Evolutionary conservation across 2,888 invertebrate genomes (phyloP).

Genomic region (Protodeltote pygarga): DNA sequence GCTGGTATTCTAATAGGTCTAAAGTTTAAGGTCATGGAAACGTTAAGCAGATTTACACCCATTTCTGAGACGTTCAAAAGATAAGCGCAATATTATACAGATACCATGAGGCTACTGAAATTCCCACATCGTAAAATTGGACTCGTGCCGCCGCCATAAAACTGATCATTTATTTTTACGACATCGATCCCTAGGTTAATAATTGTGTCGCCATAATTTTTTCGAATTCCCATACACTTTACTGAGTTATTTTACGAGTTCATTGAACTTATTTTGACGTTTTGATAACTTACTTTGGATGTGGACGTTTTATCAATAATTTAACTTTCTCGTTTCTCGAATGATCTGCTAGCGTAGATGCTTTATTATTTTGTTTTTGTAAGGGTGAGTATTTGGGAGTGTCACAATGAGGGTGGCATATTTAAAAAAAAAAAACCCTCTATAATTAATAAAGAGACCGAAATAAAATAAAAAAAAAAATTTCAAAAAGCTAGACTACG

Average conservation of each 20-base stretch:
- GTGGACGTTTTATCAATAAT: constrained; percentile 8
- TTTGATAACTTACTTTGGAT: constrained; percentile 28
- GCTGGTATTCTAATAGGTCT: no score
- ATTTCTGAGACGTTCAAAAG: constrained; percentile 46
- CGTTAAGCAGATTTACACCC: constrained; percentile 30
- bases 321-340: no score
- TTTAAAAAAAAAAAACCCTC: no score
- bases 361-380: no score
- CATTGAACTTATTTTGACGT: constrained; percentile 29
- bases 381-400: no score
- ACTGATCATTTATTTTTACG: constrained; percentile 80
- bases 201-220: constrained; percentile 74
- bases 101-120: constrained; percentile 68
- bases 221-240: constrained; percentile 57
- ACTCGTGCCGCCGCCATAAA: constrained; percentile 69
- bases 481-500: no score
- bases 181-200: constrained; percentile 72
- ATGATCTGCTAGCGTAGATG: no score
- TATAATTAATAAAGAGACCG: no score
- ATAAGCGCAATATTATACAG: constrained; percentile 72
- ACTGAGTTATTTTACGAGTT: constrained; percentile 45
- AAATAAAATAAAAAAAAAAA: no score
- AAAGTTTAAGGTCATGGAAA: no score
- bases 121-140: constrained; percentile 79
- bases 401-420: no score